These are phyloP conservation scores for Homarus gammarus DNA, from an alignment of 2,888 invertebrate genomes.

Conservation along the genomic window DNA sequence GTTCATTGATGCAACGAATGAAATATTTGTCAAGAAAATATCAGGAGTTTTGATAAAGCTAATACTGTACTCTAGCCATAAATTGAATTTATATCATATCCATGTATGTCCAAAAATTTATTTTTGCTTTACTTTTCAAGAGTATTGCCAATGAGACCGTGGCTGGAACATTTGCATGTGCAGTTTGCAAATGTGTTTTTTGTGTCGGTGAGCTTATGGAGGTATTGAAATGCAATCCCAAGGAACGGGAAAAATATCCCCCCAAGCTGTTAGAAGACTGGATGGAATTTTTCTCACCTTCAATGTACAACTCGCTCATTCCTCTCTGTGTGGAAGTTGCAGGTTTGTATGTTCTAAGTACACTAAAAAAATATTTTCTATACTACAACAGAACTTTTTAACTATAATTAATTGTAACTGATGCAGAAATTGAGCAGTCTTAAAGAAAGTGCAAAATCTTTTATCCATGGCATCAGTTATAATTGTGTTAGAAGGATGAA, in stretches of 20 bases:
- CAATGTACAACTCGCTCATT: conserved; percentile 49
- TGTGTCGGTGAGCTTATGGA: conserved; percentile 54
- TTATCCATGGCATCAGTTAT: too few relatives aligned
- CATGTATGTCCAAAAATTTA: not conserved
- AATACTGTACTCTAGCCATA: not conserved
- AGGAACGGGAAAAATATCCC: conserved; percentile 42
- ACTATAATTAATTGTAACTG: too few relatives aligned
- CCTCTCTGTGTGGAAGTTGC: conserved; percentile 53
- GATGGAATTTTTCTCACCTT: conserved; percentile 68
- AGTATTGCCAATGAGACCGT: conserved; percentile 50
- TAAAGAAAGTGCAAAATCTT: too few relatives aligned
- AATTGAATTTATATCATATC: not conserved
- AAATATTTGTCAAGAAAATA: too few relatives aligned
- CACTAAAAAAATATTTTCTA: not conserved
- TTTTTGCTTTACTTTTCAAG: conserved; percentile 27
- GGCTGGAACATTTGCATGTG: conserved; percentile 55
- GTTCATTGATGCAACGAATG: too few relatives aligned
- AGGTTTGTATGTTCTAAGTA: conserved; percentile 30
- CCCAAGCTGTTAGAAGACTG: conserved; percentile 66
- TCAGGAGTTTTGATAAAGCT: too few relatives aligned
- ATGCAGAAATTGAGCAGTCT: too few relatives aligned
- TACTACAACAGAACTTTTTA: not conserved
- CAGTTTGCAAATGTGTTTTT: conserved; percentile 46
- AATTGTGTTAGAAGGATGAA: too few relatives aligned
- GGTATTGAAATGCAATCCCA: not conserved